Conservation (phyloP, 2,797 vertebrate species). For the Catamblyrhynchus diadema region DNA sequence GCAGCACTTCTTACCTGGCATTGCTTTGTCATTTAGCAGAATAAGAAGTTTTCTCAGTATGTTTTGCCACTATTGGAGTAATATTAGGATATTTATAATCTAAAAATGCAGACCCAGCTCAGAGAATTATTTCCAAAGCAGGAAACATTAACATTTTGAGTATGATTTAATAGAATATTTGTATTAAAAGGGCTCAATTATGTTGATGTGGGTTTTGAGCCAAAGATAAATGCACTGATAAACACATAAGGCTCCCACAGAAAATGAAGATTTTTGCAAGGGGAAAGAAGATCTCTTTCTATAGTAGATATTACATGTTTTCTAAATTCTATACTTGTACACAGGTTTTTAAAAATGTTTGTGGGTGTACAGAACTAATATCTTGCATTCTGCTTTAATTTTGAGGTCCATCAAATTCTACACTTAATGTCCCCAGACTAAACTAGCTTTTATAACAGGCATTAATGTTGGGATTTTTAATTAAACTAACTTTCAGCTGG, state of each 20-base stretch:
- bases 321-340: neutral
- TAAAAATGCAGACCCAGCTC: constrained; percentile 16
- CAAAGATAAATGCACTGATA: neutral
- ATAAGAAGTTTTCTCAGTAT: constrained; percentile 23
- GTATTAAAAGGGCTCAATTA: constrained; percentile 50
- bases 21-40: neutral
- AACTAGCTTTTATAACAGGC: neutral
- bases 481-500: neutral
- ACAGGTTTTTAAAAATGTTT: neutral
- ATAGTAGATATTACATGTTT: neutral
- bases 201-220: neutral
- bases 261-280: neutral
- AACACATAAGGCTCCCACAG: neutral
- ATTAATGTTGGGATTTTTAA: neutral
- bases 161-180: constrained; percentile 39
- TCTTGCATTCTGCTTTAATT: neutral
- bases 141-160: neutral
- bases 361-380: neutral
- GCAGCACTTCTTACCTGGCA: neutral
- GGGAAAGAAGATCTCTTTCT: neutral
- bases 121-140: neutral
- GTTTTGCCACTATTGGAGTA: constrained; percentile 1
- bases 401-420: neutral
- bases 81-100: neutral
- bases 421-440: neutral